Conservation (phyloP, 2,797 vertebrate species). For the Tarsius wallacei region DNA sequence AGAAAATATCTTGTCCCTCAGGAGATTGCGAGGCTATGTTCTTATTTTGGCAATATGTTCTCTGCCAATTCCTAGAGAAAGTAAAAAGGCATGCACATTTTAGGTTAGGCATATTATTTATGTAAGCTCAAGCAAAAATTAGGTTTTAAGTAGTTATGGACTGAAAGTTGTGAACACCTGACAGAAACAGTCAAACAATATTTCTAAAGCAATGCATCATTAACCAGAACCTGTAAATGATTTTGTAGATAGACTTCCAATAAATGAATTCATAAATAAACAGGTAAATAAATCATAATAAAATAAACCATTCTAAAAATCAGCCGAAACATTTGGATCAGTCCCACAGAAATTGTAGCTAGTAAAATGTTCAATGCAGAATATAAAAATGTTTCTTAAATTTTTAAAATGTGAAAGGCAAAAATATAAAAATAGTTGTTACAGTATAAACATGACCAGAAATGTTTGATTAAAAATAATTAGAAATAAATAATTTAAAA, state of each 20-base stretch:
- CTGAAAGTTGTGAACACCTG: neutral
- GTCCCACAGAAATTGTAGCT: neutral
- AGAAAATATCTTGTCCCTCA: neutral
- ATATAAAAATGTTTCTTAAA: neutral
- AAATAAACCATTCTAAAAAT: neutral
- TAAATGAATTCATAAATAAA: slow-evolving; percentile 21
- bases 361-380: neutral
- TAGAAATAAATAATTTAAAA: neutral
- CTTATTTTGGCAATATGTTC: neutral
- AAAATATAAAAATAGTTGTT: neutral
- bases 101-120: neutral
- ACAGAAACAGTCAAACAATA: neutral
- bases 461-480: neutral
- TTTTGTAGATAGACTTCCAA: neutral
- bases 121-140: neutral
- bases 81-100: neutral
- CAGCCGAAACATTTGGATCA: neutral
- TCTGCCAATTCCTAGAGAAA: neutral
- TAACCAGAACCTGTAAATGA: neutral
- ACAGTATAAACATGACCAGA: neutral
- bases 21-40: fast-evolving
- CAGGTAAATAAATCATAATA: neutral
- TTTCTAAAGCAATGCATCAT: neutral
- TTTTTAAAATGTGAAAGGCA: neutral
- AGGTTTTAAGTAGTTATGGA: neutral